Base-by-base conservation (phyloP, 2,888 invertebrate genomes). In the Lochmaea capreae region DNA sequence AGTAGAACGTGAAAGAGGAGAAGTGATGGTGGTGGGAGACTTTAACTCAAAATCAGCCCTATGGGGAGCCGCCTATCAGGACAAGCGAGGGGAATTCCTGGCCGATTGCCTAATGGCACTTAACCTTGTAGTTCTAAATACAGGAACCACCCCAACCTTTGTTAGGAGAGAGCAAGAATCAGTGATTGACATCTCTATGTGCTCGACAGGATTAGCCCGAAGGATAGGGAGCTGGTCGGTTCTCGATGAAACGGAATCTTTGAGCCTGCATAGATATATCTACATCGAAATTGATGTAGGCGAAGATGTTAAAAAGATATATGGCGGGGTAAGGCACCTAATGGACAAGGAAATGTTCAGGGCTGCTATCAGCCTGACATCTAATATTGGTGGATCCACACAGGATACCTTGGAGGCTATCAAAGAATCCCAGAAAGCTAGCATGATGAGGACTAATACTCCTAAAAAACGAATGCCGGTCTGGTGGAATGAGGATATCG, bases 401-500 rank as follows among this genome's bases (percentile, higher is more conserved):
- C 49, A 49, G 49, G 49, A 49, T 49, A 49, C 49, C 49, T 49
- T 49, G 49, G 49, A 49, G 49, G 49, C 49, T 49, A 49, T 49
- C 49, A 49, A 49, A 39, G 0, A 54, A 58, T 8, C 59, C 14
- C 18, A 67, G 39, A 22, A 18, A 42, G 57, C 33, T 22, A 33
- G 67, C 39, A 67, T 57, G 11, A 67, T 57, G 42, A 67, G 54
- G 33, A 9, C 16, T 18, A 57, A n/a, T 14, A 57, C 2, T 10
- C 57, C 43, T 22, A 57, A 42, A 11, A 33, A 58, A 42, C 39
- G 43, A 46, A 22, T 59, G 14, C 67, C 59, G 12, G 57, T 58
- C 59, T 67, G 67, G 67, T 67, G 59, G 58, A 67, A 67, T 18
- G 67, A 67, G 22, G 42, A 16, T 14, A 67, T 59, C 11, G 42